Conservation (phyloP, 2,797 vertebrate genomes). For the Mionectes olivaceus region DNA sequence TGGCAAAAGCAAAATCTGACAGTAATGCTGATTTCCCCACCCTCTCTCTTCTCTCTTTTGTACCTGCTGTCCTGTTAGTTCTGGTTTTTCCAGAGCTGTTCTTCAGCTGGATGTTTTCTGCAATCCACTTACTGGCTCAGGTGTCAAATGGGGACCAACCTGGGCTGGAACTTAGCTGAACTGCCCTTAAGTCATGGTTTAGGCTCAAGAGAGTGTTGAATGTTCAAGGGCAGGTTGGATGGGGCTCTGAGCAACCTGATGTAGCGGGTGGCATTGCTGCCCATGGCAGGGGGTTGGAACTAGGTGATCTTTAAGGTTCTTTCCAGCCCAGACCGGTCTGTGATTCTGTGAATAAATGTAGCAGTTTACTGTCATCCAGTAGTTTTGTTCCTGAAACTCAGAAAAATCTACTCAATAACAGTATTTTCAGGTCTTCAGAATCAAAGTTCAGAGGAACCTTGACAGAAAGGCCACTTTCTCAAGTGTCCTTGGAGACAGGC, state of each 20-base stretch:
- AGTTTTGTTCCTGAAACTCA: background rate
- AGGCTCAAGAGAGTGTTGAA: background rate
- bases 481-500: background rate
- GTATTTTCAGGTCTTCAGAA: background rate
- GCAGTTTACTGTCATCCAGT: background rate
- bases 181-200: background rate
- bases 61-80: background rate
- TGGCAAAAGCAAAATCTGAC: background rate
- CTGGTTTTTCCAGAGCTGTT: background rate
- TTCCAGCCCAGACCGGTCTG: background rate
- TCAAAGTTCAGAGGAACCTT: background rate
- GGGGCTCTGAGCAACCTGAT: background rate
- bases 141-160: background rate
- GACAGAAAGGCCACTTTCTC: background rate
- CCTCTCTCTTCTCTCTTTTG: background rate
- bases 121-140: background rate
- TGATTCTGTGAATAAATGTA: background rate
- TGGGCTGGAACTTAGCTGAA: background rate
- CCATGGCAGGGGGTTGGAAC: background rate
- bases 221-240: background rate
- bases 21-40: background rate
- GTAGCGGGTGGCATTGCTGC: background rate
- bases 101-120: background rate
- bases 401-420: background rate
- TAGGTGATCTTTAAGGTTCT: background rate